Percentiles rank a stretch among this genome's conserved stretches.
Conservation (phyloP, 1,140 invertebrate genomes). For the Megalonaias nervosa region DNA sequence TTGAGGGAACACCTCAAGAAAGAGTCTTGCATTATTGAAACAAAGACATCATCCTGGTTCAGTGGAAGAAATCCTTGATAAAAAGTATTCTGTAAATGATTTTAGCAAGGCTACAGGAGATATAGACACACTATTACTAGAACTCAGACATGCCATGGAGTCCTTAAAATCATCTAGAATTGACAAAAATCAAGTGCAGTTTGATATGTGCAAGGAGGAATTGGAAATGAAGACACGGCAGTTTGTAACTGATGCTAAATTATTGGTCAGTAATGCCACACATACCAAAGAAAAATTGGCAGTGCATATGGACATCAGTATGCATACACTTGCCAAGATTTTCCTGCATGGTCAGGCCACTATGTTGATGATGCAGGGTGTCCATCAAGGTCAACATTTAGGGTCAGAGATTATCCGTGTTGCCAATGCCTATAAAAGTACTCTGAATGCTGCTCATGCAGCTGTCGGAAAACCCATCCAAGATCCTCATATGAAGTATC, state of each 20-base stretch:
- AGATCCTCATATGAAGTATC: conserved; percentile 73
- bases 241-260: conserved; percentile 86
- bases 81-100: conserved; percentile 47
- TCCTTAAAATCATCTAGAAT: conserved; percentile 51
- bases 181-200: conserved; percentile 52
- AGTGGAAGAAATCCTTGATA: conserved; percentile 52
- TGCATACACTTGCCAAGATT: conserved; percentile 65
- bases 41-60: conserved; percentile 48
- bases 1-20: conserved; percentile 39
- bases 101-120: conserved; percentile 56
- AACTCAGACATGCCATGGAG: conserved; percentile 61
- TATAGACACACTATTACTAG: conserved; percentile 57
- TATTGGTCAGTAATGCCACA: conserved; percentile 85
- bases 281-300: conserved; percentile 75
- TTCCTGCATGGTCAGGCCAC: conserved; percentile 72
- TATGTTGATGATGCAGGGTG: conserved; percentile 77
- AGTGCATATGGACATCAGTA: conserved; percentile 69
- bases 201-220: conserved; percentile 77
- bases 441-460: conserved; percentile 70
- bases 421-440: conserved; percentile 80
- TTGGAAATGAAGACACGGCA: conserved; percentile 85
- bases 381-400: conserved; percentile 84
- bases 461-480: conserved; percentile 66
- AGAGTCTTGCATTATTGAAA: conserved; percentile 53
- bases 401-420: conserved; percentile 86